Conservation (phyloP, 2,113 vertebrate species). For the rabbit (Oryctolagus cuniculus) region mOryCun1.1 NC_091444.1:70985501-70986000, state of each 20-base stretch:
- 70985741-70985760: not conserved
- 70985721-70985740: not conserved
- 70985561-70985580: not conserved
- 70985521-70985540: too few relatives aligned
- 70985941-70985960: not conserved
- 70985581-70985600: not conserved
- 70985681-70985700: not conserved
- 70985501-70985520: too few relatives aligned
- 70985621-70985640: not conserved
- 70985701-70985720: conserved; percentile 17
- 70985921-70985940: not conserved
- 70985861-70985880: not conserved
- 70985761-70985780: conserved; percentile 15
- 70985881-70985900: not conserved
- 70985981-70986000: conserved; percentile 45
- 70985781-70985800: not conserved
- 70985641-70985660: not conserved
- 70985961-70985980: not conserved
- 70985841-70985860: not conserved
- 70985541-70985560: not conserved
- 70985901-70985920: not conserved
- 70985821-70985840: not conserved
- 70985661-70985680: not conserved
- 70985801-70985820: not conserved
- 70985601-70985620: not conserved